phyloP scores from a whole-genome alignment of 1,140 invertebrate species.

The Nasonia longicornis region DNA sequence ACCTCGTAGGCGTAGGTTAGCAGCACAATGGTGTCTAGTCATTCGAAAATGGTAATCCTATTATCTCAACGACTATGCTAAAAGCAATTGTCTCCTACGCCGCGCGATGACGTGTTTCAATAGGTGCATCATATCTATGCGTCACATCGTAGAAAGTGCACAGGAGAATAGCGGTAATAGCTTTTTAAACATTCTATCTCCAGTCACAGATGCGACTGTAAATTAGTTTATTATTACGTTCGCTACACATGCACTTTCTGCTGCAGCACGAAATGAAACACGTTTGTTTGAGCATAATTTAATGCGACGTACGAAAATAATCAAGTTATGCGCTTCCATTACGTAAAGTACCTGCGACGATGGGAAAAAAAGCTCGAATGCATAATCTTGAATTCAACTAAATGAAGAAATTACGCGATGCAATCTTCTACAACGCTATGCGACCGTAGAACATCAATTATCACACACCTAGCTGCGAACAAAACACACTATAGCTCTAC shows the following conservation, averaged over 20 bases:
- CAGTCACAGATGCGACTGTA: neutral
- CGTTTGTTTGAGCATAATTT: neutral
- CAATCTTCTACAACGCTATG: neutral
- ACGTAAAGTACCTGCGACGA: neutral
- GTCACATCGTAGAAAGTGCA: conserved; percentile 8
- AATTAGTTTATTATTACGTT: neutral
- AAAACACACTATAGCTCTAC: neutral
- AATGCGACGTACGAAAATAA: neutral
- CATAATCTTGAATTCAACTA: neutral
- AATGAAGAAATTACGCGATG: conserved; percentile 3
- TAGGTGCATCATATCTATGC: conserved; percentile 10
- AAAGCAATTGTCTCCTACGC: conserved; percentile 10
- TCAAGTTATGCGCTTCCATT: neutral
- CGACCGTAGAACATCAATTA: neutral
- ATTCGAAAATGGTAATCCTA: conserved; percentile 17
- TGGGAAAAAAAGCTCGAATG: neutral
- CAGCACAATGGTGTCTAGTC: conserved; percentile 14
- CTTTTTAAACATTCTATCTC: neutral
- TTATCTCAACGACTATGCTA: conserved; percentile 9
- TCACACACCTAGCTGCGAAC: neutral
- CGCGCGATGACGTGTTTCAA: neutral
- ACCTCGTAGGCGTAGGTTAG: neutral
- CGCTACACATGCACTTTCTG: too few species aligned
- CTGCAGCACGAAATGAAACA: too few species aligned
- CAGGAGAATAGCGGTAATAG: neutral